phyloP scores from a whole-genome alignment of 2,797 vertebrate species.

The Eulemur mongoz region DNA sequence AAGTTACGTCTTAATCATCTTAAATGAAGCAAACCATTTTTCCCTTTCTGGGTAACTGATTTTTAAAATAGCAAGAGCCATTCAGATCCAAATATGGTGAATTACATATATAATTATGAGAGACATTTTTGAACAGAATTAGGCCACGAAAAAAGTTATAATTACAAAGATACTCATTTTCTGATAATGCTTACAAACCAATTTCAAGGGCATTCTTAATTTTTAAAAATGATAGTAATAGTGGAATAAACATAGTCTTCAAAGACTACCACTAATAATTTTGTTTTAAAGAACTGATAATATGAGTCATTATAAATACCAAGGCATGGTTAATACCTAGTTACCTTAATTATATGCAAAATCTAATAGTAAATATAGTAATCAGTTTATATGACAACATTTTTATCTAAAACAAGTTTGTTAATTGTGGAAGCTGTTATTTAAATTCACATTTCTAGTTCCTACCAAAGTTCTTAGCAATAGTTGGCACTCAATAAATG shows the following conservation, averaged over 20 bases:
- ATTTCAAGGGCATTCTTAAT: slow-evolving; percentile 35
- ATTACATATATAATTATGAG: slow-evolving; percentile 49
- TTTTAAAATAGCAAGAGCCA: slow-evolving; percentile 67
- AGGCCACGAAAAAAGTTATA: not conserved
- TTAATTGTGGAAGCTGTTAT: not conserved
- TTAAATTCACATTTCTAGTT: slow-evolving; percentile 25
- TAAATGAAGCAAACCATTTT: slow-evolving; percentile 67
- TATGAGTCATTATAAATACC: not conserved
- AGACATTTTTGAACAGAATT: slow-evolving; percentile 45
- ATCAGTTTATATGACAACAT: not conserved
- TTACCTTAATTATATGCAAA: not conserved
- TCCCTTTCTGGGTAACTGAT: slow-evolving; percentile 51
- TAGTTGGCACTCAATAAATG: not conserved
- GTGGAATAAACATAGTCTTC: not conserved
- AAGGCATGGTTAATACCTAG: not conserved
- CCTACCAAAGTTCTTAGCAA: not conserved
- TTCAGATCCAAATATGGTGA: slow-evolving; percentile 63
- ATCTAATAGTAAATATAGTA: not conserved
- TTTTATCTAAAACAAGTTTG: not conserved
- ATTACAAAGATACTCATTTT: slow-evolving; percentile 41
- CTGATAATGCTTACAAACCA: slow-evolving; percentile 34
- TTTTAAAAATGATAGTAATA: not conserved
- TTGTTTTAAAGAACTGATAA: slow-evolving; percentile 19
- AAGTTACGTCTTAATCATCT: slow-evolving; percentile 64
- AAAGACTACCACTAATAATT: not conserved